phyloP scores from a whole-genome alignment of 1,140 invertebrate species.

The Drosophila novamexicana region DNA sequence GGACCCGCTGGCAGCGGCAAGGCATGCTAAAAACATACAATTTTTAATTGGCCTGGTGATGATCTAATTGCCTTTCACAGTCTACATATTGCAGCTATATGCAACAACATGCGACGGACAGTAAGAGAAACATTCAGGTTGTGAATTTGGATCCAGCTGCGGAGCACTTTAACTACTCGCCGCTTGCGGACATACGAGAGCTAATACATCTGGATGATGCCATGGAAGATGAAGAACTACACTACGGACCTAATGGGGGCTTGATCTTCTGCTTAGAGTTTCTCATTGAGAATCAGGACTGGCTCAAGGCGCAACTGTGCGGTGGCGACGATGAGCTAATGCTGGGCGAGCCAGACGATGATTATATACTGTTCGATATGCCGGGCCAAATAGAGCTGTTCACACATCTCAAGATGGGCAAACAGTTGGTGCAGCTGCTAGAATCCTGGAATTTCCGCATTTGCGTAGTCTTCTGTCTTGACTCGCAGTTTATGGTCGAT shows the following conservation, averaged over 20 bases:
- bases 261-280: constrained; percentile 99
- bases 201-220: constrained; percentile 97
- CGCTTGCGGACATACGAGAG: constrained; percentile 95
- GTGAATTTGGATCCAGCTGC: constrained; percentile 99
- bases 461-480: constrained; percentile 96
- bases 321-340: constrained; percentile 84
- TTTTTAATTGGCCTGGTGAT: neutral
- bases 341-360: constrained; percentile 88
- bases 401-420: constrained; percentile 96
- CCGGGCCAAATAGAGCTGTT: constrained; percentile 99
- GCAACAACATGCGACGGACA: constrained; percentile 92
- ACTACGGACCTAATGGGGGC: constrained; percentile 98
- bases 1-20: constrained; percentile 98
- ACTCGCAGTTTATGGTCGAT: constrained; percentile 99
- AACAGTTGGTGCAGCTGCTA: constrained; percentile 92
- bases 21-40: constrained; percentile 85
- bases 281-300: constrained; percentile 94
- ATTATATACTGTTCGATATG: constrained; percentile 99
- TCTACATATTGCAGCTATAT: constrained; percentile 98
- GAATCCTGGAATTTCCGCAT: constrained; percentile 95
- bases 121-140: constrained; percentile 91
- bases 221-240: constrained; percentile 97
- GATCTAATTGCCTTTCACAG: constrained; percentile 83
- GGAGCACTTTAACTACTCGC: constrained; percentile 96
- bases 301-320: constrained; percentile 94